Percentiles rank a stretch among this genome's conserved stretches.
Evolutionary conservation across 2,888 invertebrate genomes (phyloP).

Genomic region (Dioctria linearis): DNA sequence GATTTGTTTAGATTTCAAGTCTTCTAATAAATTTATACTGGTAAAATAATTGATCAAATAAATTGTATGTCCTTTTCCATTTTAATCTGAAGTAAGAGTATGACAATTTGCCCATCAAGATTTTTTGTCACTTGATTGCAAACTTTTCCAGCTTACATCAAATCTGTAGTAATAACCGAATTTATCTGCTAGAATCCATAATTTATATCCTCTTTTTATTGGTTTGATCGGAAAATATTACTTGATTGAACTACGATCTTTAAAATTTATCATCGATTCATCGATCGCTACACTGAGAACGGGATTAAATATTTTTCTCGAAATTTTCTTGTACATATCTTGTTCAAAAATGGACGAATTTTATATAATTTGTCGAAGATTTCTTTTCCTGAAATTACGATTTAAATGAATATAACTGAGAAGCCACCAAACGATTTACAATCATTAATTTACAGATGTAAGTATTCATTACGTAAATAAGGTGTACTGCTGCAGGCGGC

Average conservation of each 20-base stretch:
- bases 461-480: not conserved
- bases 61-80: slow-evolving; percentile 6
- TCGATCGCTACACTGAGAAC: not conserved
- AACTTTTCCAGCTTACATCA: slow-evolving; percentile 13
- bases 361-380: slow-evolving; percentile 6
- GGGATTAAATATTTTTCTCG: not conserved
- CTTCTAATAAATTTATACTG: slow-evolving; percentile 25
- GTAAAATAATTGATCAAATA: slow-evolving; percentile 16
- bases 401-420: slow-evolving; percentile 21
- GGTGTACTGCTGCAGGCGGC: not conserved
- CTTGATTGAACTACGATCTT: not conserved
- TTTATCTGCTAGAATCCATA: slow-evolving; percentile 25
- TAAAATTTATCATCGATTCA: not conserved
- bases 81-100: slow-evolving; percentile 16
- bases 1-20: slow-evolving; percentile 26
- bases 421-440: not conserved
- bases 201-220: slow-evolving; percentile 21
- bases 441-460: not conserved
- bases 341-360: slow-evolving; percentile 10
- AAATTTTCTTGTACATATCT: slow-evolving; percentile 21
- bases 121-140: slow-evolving; percentile 14
- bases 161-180: slow-evolving; percentile 9
- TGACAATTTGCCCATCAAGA: not conserved
- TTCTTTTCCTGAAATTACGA: not conserved
- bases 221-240: not conserved